phyloP scores from a whole-genome alignment of 2,113 vertebrate species.

The Neofelis nebulosa region DNA sequence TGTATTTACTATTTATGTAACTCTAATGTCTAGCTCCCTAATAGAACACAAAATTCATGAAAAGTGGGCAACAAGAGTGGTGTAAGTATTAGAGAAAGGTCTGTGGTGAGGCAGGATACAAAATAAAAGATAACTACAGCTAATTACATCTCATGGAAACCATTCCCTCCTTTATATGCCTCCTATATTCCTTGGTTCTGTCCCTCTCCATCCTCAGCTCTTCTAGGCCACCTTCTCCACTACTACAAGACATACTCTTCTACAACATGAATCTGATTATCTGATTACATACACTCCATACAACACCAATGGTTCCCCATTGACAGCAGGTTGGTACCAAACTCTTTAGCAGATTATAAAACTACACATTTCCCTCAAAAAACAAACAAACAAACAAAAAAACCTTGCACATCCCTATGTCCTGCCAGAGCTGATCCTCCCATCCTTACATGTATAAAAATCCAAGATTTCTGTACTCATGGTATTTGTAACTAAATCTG shows the following conservation, averaged over 20 bases:
- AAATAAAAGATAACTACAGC: background rate
- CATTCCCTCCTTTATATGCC: background rate
- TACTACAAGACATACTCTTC: background rate
- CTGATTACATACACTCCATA: background rate
- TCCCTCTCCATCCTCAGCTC: background rate
- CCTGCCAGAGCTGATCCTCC: background rate
- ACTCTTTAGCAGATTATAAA: background rate
- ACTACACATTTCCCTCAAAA: background rate
- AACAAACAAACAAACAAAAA: background rate
- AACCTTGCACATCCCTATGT: background rate
- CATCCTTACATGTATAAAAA: background rate
- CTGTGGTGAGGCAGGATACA: background rate
- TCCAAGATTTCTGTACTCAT: background rate
- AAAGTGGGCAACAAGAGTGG: background rate
- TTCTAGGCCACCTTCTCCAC: background rate
- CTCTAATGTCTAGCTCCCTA: background rate
- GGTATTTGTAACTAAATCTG: background rate
- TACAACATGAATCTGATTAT: background rate
- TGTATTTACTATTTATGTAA: background rate
- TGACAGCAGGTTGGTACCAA: background rate
- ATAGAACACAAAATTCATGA: background rate
- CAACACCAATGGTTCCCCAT: background rate
- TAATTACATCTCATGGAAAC: background rate
- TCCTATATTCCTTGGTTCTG: background rate
- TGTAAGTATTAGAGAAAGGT: background rate